These are phyloP conservation scores for Drosophila miranda DNA, from an alignment of 1,140 invertebrate genomes.

Conservation along the genomic window DNA sequence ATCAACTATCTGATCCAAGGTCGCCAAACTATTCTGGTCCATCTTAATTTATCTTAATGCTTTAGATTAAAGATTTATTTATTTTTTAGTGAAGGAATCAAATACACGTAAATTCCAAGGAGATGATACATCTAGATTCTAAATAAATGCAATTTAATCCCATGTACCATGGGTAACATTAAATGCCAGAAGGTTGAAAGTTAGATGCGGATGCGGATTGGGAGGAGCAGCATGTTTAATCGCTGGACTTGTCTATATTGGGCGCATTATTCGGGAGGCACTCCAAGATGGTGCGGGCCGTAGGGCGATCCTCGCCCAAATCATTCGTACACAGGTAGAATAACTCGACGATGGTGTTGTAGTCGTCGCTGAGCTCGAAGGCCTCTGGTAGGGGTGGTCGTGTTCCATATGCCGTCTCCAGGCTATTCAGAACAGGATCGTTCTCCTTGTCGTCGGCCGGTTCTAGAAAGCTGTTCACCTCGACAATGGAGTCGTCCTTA, in stretches of 20 bases:
- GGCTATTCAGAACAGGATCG: slow-evolving; percentile 34
- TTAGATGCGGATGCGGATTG: background rate
- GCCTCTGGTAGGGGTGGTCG: slow-evolving; percentile 87
- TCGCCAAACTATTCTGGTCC: too few relatives aligned
- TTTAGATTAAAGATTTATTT: too few relatives aligned
- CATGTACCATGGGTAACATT: background rate
- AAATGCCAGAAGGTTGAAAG: background rate
- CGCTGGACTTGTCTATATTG: slow-evolving; percentile 23
- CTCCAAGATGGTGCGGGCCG: slow-evolving; percentile 82
- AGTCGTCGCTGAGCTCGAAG: slow-evolving; percentile 84
- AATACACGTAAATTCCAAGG: too few relatives aligned
- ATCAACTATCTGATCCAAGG: too few relatives aligned
- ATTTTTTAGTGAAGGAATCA: too few relatives aligned
- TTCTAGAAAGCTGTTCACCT: background rate
- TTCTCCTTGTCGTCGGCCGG: slow-evolving; percentile 45
- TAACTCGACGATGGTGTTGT: slow-evolving; percentile 86
- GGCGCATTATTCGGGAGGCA: slow-evolving; percentile 63
- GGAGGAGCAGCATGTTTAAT: slow-evolving; percentile 14
- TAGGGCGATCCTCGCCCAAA: slow-evolving; percentile 85
- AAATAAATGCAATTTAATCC: background rate
- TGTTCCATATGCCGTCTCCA: slow-evolving; percentile 83
- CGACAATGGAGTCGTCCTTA: background rate
- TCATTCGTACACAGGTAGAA: slow-evolving; percentile 89
- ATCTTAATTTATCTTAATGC: too few relatives aligned
- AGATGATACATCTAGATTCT: background rate